Conservation (phyloP, 2,113 vertebrate species). For the Gnathonemus echidnorhynchus region DNA sequence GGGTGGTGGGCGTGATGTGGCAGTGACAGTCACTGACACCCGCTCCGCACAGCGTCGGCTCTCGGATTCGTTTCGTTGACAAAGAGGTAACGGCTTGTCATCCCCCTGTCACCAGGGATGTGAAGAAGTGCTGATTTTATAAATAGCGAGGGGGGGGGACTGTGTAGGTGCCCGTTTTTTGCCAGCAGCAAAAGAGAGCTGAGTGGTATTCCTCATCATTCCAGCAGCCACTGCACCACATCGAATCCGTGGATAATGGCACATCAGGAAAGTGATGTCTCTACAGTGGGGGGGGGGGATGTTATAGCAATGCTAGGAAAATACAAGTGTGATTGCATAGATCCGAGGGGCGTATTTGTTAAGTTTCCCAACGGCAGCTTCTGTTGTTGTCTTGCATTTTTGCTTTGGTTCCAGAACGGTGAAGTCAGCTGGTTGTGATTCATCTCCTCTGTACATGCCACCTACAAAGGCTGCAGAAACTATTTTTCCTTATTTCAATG, state of each 20-base stretch:
- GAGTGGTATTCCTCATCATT: constrained; percentile 18
- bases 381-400: background rate
- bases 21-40: constrained; percentile 17
- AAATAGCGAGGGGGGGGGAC: constrained; percentile 2
- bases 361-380: background rate
- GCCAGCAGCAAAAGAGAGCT: constrained; percentile 21
- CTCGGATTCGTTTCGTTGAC: constrained; percentile 27
- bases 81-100: constrained; percentile 35
- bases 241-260: constrained; percentile 19
- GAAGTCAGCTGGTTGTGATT: background rate
- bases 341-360: background rate
- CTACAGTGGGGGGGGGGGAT: background rate
- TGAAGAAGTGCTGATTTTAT: constrained; percentile 21
- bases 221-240: constrained; percentile 21
- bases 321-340: background rate
- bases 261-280: background rate
- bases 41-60: constrained; percentile 8
- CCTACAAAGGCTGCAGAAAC: background rate
- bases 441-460: background rate
- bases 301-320: background rate
- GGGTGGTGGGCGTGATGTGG: constrained; percentile 5
- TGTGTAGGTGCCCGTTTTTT: background rate
- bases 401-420: background rate
- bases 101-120: constrained; percentile 21
- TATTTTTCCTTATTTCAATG: background rate